Percentiles rank a stretch among this genome's conserved stretches.
Conservation (phyloP, 37 sponge, comb jelly and placozoan genomes). For the Mnemiopsis leidyi region DNA sequence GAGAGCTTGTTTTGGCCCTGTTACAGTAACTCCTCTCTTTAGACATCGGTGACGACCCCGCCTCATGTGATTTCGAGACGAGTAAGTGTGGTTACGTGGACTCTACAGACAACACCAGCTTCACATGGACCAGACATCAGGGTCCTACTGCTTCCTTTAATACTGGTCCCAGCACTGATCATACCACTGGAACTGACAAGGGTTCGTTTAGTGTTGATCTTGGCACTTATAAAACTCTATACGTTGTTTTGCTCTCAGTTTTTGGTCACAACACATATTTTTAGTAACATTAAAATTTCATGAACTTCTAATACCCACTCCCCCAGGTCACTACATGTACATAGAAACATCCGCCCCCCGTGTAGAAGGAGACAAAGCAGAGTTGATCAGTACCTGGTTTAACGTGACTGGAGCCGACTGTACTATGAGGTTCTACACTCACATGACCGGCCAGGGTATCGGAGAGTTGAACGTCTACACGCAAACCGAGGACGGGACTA, state of each 20-base stretch:
- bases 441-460: conserved; percentile 58
- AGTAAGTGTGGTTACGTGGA: conserved; percentile 66
- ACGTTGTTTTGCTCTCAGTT: no score
- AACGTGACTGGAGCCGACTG: conserved; percentile 54
- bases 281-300: no score
- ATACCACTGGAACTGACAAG: conserved; percentile 64
- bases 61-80: conserved; percentile 56
- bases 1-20: background rate
- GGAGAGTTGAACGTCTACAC: conserved; percentile 65
- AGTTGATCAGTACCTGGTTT: conserved; percentile 54
- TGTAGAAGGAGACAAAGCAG: conserved; percentile 45
- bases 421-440: conserved; percentile 58
- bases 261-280: no score
- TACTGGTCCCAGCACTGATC: conserved; percentile 68
- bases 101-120: conserved; percentile 57
- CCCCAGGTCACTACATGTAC: conserved; percentile 66
- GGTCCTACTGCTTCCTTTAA: conserved; percentile 65
- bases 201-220: no score
- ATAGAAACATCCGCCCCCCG: conserved; percentile 61
- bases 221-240: no score
- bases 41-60: conserved; percentile 60
- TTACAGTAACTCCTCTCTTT: background rate
- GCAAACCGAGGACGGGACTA: conserved; percentile 9
- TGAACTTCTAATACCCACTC: no score
- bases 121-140: conserved; percentile 67